Conservation (phyloP, 2,797 vertebrate genomes). For the Oryzias sinensis region DNA sequence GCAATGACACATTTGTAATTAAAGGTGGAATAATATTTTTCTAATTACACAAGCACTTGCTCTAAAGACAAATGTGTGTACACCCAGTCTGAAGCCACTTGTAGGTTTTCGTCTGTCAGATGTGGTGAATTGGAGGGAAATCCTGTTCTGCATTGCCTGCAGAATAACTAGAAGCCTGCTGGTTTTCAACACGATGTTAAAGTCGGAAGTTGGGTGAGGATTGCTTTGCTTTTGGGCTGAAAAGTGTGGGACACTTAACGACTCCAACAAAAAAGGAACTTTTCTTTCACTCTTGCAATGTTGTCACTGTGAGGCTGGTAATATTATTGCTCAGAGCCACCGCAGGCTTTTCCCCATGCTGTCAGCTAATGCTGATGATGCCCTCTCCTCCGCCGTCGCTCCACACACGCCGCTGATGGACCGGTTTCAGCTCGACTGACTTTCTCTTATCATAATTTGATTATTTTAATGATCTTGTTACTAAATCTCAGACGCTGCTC, state of each 20-base stretch:
- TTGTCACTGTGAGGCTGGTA: slow-evolving; percentile 66
- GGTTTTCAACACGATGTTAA: slow-evolving; percentile 50
- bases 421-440: slow-evolving; percentile 74
- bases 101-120: slow-evolving; percentile 9
- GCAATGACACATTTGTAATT: slow-evolving; percentile 73
- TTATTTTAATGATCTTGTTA: slow-evolving; percentile 85
- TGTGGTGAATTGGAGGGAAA: slow-evolving; percentile 16
- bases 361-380: slow-evolving; percentile 72
- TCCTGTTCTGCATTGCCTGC: slow-evolving; percentile 40
- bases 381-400: slow-evolving; percentile 44
- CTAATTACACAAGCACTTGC: slow-evolving; percentile 68
- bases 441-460: slow-evolving; percentile 81
- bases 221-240: slow-evolving; percentile 51
- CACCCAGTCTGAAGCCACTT: slow-evolving; percentile 15
- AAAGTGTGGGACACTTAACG: slow-evolving; percentile 58
- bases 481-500: slow-evolving; percentile 68
- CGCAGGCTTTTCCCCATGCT: slow-evolving; percentile 64
- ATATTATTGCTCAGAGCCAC: slow-evolving; percentile 65
- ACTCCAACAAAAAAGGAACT: slow-evolving; percentile 35
- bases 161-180: slow-evolving; percentile 40
- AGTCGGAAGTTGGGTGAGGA: slow-evolving; percentile 37
- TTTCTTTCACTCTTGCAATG: slow-evolving; percentile 51
- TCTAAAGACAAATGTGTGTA: slow-evolving; percentile 39
- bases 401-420: slow-evolving; percentile 66
- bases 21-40: slow-evolving; percentile 71